These are phyloP conservation scores for Lacerta bilineata DNA, from an alignment of 2,797 vertebrate genomes.

Conservation along the genomic window DNA sequence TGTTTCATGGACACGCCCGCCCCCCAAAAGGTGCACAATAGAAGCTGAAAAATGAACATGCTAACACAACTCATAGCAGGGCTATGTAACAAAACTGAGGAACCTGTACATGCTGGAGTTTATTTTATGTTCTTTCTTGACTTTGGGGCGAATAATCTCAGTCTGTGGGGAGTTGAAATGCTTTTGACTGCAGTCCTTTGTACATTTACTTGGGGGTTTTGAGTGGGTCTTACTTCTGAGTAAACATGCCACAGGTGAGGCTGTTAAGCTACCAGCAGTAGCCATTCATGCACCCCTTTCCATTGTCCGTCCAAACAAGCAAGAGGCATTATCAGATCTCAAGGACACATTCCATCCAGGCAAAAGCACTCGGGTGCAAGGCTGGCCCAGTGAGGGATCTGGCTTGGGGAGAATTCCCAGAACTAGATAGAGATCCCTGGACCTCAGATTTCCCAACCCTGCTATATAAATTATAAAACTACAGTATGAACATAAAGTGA, in stretches of 20 bases:
- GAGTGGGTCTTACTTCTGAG: neutral
- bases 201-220: neutral
- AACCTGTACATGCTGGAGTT: accelerated
- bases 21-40: neutral
- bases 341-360: too few relatives aligned
- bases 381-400: too few relatives aligned
- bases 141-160: neutral
- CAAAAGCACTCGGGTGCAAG: too few relatives aligned
- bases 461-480: too few relatives aligned
- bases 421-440: too few relatives aligned
- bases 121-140: neutral
- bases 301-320: too few relatives aligned
- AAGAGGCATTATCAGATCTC: too few relatives aligned
- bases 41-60: neutral
- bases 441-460: too few relatives aligned
- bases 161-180: neutral
- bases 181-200: neutral
- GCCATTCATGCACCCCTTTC: neutral
- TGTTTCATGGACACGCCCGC: accelerated
- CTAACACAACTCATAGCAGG: neutral
- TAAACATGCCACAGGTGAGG: too few relatives aligned
- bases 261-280: neutral
- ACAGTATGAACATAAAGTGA: too few relatives aligned
- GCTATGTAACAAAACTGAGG: neutral
- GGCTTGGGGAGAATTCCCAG: too few relatives aligned